Conservation (phyloP, 2,797 vertebrate genomes). For the Sebastes cheni region DNA sequence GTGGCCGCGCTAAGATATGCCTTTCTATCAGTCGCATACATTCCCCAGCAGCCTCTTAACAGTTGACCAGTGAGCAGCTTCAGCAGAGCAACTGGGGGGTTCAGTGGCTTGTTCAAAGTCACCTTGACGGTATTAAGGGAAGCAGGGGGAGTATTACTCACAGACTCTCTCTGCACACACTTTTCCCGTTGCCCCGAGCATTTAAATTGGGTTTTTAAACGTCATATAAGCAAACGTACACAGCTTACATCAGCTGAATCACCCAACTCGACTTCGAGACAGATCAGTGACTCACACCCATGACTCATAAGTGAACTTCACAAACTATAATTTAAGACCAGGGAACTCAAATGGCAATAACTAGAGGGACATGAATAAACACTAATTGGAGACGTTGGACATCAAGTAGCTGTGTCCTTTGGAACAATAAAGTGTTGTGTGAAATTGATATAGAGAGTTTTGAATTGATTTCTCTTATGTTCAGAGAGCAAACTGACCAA, state of each 20-base stretch:
- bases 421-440: neutral
- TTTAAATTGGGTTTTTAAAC: conserved; percentile 44
- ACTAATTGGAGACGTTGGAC: neutral
- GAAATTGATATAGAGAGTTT: neutral
- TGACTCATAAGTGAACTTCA: conserved; percentile 17
- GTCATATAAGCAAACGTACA: conserved; percentile 38
- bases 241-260: conserved; percentile 41
- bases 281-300: conserved; percentile 32
- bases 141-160: conserved; percentile 42
- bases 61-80: conserved; percentile 24
- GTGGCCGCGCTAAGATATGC: neutral
- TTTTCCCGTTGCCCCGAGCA: conserved; percentile 19
- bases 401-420: neutral
- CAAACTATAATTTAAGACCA: neutral
- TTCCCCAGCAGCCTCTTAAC: conserved; percentile 2
- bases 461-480: neutral
- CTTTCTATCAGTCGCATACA: conserved; percentile 16
- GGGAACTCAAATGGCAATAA: neutral
- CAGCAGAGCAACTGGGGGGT: conserved; percentile 9
- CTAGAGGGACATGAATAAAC: neutral
- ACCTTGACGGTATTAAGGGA: conserved; percentile 51
- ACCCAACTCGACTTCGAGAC: neutral
- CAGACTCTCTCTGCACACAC: conserved; percentile 18
- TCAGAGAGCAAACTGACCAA: neutral
- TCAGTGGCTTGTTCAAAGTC: conserved; percentile 49